phyloP scores from a whole-genome alignment of 2,797 vertebrate genomes.

The Erpetoichthys calabaricus region DNA sequence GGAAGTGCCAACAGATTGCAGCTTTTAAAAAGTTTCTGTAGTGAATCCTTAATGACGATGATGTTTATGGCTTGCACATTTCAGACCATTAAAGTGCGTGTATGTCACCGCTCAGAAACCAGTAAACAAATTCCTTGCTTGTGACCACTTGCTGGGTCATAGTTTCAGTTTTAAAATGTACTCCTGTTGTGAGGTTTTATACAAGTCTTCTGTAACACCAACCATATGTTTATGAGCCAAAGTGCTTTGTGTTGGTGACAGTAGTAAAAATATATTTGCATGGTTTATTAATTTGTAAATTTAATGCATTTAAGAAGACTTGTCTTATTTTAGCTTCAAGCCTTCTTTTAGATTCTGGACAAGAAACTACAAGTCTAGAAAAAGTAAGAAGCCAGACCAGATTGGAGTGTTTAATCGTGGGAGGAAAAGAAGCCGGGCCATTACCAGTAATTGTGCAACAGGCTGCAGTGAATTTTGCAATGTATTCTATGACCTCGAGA shows the following conservation, averaged over 20 bases:
- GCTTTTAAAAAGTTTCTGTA: constrained; percentile 1
- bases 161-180: constrained; percentile 22
- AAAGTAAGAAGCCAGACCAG: too few relatives aligned
- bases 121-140: constrained; percentile 42
- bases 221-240: constrained; percentile 18
- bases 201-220: constrained; percentile 15
- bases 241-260: constrained; percentile 32
- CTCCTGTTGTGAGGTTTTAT: constrained; percentile 11
- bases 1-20: not conserved
- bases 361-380: too few relatives aligned
- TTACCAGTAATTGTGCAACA: too few relatives aligned
- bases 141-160: constrained; percentile 35
- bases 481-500: too few relatives aligned
- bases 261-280: constrained; percentile 32
- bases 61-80: not conserved
- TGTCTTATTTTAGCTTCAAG: constrained; percentile 45
- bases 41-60: not conserved
- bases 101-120: constrained; percentile 35
- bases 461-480: too few relatives aligned
- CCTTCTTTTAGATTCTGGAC: too few relatives aligned
- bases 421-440: too few relatives aligned
- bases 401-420: too few relatives aligned
- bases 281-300: constrained; percentile 50
- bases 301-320: constrained; percentile 53
- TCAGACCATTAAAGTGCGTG: constrained; percentile 25